Base-by-base conservation (phyloP, 2,113 vertebrate genomes). In the Sturnus vulgaris region DNA sequence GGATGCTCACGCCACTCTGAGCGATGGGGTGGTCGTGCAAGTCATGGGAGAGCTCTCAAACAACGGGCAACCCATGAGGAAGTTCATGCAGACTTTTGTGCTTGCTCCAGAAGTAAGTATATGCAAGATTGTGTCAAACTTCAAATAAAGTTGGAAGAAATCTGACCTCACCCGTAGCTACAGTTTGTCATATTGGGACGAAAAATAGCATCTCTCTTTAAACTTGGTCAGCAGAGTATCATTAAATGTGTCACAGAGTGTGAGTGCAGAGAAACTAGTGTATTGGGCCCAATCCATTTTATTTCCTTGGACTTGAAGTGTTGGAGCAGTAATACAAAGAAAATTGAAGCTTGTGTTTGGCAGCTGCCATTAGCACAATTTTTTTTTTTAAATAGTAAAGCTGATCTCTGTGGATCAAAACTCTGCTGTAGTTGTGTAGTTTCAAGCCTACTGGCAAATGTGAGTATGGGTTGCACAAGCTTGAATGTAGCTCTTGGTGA, bases 61-160 rank as follows among this genome's bases (percentile, higher is more conserved):
- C 95, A 99, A 98, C 6, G 99, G 99, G 33, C 99, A 99, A 21
- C 99, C 99, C 1, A 99, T 99, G 98, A 98, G 99, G 96, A 99
- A 99, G 94, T 99, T 99, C 95, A 99, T 99, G 99, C 99, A 99
- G 90, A 99, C 99, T 0, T 99, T 99, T 97, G 99, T 99, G 61
- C 98, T 99, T 55, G 99, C 99, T 95, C 99, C 99, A 76, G 99
- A 99, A 96, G 99, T 99, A 94, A 96, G 98, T 97, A 31, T 22
- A 0, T 7, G 39, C 21, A 10, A 37, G 23, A 14, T 4, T 2
- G 10, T 46, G 42, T 30, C 61, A 35, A 13, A 33, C 42, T 86
- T 73, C 20, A 42, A 23, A 4, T 22, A 10, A 16, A 1, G 9
- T 4, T 31, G 46, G 15, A 28, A 35, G 19, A 79, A 75, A 15